Base-by-base conservation (phyloP, 2,113 vertebrate genomes). In the Neodon shergylaensis region DNA sequence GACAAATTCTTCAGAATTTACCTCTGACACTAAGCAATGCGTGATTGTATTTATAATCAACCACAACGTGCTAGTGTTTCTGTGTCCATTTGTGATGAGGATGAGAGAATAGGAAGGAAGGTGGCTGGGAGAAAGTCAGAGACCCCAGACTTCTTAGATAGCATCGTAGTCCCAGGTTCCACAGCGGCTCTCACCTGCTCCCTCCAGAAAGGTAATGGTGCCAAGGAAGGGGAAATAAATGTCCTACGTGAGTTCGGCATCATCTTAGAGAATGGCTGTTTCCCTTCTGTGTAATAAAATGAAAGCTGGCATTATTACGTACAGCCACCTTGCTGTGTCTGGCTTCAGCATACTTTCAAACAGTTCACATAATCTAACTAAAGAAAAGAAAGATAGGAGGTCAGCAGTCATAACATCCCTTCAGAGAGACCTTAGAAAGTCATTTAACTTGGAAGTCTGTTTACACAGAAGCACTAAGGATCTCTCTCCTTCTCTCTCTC, bases 291-390 rank as follows among this genome's bases (percentile, higher is more conserved):
- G 9, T 92, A 52, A 88, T 79, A 65, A 91, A 81, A 28, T 13
- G 5, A 63, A 74, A 74, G 13, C 31, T 86, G 47, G 10, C 7
- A 65, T 87, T 65, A 72, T 10, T 77, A 13, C 7, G n/a, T 31
- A 82, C 10, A 88, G n/a, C 47, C 26, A 44, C 14, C 84, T 91
- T 88, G 16, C 22, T 92, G 8, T 47, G 73, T 96, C 49, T 91
- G 44, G 47, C 83, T 94, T 94, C 81, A 94, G 90, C 19, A 93
- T 33, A 83, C 39, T 91, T 95, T 86, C 47, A 63, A 90, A 87
- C 17, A 22, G 22, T 89, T 81, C 83, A 73, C 72, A 90, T 39
- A 87, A 61, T 47, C 87, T 77, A 82, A 91, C 33, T 24, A 49
- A 76, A 85, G 39, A 77, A 47, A 95, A 74, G n/a, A 7, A 91